These are phyloP conservation scores for Apteryx owenii DNA, from an alignment of 2,113 vertebrate genomes.

Conservation along the genomic window DNA sequence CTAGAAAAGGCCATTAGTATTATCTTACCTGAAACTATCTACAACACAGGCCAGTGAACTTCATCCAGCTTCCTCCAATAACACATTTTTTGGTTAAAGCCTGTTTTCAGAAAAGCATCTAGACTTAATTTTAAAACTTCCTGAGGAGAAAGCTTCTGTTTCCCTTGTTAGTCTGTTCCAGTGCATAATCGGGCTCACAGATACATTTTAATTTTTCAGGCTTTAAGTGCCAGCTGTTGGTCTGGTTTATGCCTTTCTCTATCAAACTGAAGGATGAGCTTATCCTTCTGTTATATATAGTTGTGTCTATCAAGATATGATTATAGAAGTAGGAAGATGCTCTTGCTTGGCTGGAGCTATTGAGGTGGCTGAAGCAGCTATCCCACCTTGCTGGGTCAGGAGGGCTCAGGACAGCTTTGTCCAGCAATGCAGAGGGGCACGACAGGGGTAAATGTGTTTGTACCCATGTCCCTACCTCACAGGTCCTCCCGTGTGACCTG, in stretches of 20 bases:
- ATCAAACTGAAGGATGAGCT: neutral
- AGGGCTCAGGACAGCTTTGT: neutral
- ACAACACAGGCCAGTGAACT: neutral
- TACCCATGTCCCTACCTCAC: neutral
- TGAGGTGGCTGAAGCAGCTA: neutral
- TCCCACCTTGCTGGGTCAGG: neutral
- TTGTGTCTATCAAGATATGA: neutral
- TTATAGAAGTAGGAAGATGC: neutral
- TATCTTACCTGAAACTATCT: neutral
- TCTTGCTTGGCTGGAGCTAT: neutral
- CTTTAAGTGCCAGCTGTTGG: neutral
- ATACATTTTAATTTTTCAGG: neutral
- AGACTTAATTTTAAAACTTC: neutral
- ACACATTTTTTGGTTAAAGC: neutral
- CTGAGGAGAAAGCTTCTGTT: neutral
- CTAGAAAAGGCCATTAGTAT: neutral
- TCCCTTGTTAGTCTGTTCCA: neutral
- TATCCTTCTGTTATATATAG: neutral
- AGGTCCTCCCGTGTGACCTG: neutral
- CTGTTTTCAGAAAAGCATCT: neutral
- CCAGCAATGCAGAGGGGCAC: fast-evolving
- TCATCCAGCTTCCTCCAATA: neutral
- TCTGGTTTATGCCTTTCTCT: neutral
- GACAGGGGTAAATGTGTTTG: neutral
- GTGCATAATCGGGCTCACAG: neutral